These are phyloP conservation scores for Ailuropoda melanoleuca DNA, from an alignment of 2,113 vertebrate species.

Conservation along the genomic window DNA sequence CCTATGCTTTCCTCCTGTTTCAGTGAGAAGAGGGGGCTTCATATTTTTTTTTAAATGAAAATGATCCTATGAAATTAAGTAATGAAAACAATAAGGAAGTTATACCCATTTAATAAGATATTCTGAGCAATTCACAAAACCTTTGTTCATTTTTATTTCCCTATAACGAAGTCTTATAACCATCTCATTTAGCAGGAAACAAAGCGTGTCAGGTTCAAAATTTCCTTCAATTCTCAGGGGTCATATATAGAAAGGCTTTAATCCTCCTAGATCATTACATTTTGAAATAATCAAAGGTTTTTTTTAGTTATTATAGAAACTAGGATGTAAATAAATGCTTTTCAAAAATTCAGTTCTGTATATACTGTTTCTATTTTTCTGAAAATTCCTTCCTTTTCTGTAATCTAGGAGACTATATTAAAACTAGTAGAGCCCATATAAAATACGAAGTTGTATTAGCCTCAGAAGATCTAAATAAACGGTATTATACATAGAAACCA, in stretches of 20 bases:
- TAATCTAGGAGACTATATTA: not conserved
- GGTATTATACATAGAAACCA: not conserved
- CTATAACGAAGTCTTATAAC: not conserved
- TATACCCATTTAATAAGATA: not conserved
- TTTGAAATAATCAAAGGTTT: not conserved
- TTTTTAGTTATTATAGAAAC: not conserved
- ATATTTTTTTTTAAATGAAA: not conserved
- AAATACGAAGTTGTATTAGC: not conserved
- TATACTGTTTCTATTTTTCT: not conserved
- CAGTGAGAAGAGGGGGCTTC: not conserved
- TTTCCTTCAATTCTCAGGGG: not conserved
- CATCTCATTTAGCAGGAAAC: not conserved
- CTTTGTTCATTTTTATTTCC: not conserved
- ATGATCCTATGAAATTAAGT: not conserved
- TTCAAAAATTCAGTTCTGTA: not conserved
- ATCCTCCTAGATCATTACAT: not conserved
- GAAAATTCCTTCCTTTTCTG: not conserved
- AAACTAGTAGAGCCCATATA: not conserved
- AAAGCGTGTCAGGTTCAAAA: not conserved
- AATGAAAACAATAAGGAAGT: not conserved
- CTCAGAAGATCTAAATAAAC: slow-evolving; percentile 27
- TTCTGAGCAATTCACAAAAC: slow-evolving; percentile 11
- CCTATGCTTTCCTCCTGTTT: not conserved
- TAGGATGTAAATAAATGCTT: not conserved
- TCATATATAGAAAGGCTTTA: not conserved